Evolutionary conservation across 2,797 vertebrate genomes (phyloP).

Genomic region (Apogon hyalosoma): DNA sequence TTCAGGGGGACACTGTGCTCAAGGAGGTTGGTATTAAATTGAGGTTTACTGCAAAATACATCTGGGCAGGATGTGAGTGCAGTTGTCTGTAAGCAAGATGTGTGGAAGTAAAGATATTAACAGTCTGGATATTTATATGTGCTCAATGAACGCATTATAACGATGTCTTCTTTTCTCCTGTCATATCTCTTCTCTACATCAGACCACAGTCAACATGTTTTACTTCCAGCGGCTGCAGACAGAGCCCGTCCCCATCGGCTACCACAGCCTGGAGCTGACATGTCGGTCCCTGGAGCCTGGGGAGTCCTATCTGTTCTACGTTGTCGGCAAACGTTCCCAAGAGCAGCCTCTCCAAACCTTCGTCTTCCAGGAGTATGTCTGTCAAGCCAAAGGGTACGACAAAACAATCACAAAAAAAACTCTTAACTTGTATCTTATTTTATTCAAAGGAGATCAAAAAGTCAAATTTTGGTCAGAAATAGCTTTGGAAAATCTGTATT

Average conservation of each 20-base stretch:
- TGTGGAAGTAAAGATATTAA: background rate
- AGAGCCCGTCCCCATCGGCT: slow-evolving; percentile 85
- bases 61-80: background rate
- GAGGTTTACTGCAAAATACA: background rate
- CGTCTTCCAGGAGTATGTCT: slow-evolving; percentile 86
- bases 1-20: slow-evolving; percentile 91
- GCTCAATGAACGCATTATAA: background rate
- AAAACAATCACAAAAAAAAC: background rate
- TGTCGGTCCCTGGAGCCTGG: slow-evolving; percentile 88
- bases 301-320: slow-evolving; percentile 88
- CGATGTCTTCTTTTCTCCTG: background rate
- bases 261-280: slow-evolving; percentile 84
- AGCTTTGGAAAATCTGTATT: no score
- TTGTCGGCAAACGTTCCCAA: slow-evolving; percentile 75
- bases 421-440: no score
- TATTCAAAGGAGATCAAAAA: no score
- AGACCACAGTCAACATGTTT: slow-evolving; percentile 94
- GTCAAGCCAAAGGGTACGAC: slow-evolving; percentile 65
- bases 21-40: slow-evolving; percentile 84
- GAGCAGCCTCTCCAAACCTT: slow-evolving; percentile 76
- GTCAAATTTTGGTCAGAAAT: no score
- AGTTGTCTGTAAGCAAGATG: background rate
- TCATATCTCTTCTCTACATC: slow-evolving; percentile 23
- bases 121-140: no score
- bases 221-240: slow-evolving; percentile 85